Conservation (phyloP, 2,888 invertebrate genomes). For the Plebejus anna region DNA sequence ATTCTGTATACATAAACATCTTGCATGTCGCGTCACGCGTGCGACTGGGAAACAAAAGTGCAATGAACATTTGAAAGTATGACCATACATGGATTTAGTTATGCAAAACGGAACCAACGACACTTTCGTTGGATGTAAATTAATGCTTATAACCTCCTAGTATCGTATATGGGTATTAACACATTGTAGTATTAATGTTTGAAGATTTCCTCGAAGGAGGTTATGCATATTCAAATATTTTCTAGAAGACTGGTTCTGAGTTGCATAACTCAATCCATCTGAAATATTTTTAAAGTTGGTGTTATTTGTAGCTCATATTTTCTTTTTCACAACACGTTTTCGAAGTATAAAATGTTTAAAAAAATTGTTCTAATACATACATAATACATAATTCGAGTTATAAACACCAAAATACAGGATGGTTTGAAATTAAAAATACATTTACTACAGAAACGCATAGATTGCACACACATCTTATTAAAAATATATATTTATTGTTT, state of each 20-base stretch:
- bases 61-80: constrained; percentile 23
- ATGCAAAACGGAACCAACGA: constrained; percentile 20
- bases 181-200: neutral
- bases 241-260: neutral
- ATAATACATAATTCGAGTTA: neutral
- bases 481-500: constrained; percentile 16
- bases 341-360: neutral
- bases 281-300: neutral
- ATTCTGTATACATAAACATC: constrained; percentile 27
- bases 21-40: constrained; percentile 2
- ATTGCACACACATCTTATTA: constrained; percentile 9
- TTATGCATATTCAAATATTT: neutral
- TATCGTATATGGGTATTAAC: neutral
- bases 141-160: neutral
- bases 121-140: constrained; percentile 13
- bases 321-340: neutral
- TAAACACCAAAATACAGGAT: neutral
- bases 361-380: neutral
- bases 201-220: neutral
- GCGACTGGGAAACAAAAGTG: constrained; percentile 11
- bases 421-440: constrained; percentile 14
- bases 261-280: constrained; percentile 12
- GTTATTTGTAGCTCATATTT: neutral
- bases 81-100: constrained; percentile 20
- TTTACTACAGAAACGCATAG: constrained; percentile 14